Evolutionary conservation across 2,888 invertebrate genomes (phyloP), one percentile per base, ranked within the genome.

Genomic region (Hanleya hanleyi): DNA sequence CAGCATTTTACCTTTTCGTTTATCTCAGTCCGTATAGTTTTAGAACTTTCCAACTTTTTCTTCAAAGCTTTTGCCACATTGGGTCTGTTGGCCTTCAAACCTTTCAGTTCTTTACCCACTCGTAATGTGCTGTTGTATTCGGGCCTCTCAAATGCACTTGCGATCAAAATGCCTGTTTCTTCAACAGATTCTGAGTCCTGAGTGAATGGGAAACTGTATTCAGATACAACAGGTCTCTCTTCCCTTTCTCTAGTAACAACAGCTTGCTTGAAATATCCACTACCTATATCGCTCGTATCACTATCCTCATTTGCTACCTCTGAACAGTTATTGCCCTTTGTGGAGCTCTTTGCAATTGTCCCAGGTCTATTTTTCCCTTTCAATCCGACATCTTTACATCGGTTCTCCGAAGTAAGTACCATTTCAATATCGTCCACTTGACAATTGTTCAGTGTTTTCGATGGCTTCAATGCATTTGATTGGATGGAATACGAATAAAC

Each of bases 1-100:
- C n/a, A n/a, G n/a, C n/a, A n/a, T n/a, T n/a, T 2, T 57, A 84
- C 84, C 84, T 87, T 87, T 78, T 87, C 87, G 74, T 82, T 83
- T 15, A 87, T 81, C 64, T 84, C 82, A 33, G 81, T 75, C 68
- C 78, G 81, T 22, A 77, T 80, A 18, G 70, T 70, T 22, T 83
- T 81, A 3, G 84, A 86, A 35, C 77, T 69, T 36, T 79, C 77
- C 22, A 87, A 71, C 69, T 80, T 81, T 33, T 79, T 76, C 35
- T 83, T 77, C 22, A 87, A 73, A 15, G 84, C 85, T 49, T 75
- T 80, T 32, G 74, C 74, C 0, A 86, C 77, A 75, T 86, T 82
- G 0, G 84, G 75, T 36, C 77, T 75, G 35, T 77, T 70, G 0
- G 68, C 77, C 61, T 78, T 80, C 18, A 86, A 69, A 38, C 75